A percentile compares a stretch with the other conserved stretches of the same genome.
Conservation (phyloP, 2,113 vertebrate genomes). For the Sinocyclocheilus rhinocerous region DNA sequence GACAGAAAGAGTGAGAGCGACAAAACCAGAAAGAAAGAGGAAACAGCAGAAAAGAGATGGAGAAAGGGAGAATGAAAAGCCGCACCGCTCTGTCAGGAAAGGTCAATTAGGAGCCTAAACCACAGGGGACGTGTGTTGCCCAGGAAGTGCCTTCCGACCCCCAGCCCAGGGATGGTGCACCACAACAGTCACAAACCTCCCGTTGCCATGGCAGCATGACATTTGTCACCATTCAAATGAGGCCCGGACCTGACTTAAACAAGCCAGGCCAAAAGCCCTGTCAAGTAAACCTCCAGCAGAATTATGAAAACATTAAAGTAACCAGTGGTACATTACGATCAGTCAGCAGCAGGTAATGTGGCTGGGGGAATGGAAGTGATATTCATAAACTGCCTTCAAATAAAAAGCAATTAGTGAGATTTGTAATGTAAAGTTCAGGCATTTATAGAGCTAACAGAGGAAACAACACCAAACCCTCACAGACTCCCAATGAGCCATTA, state of each 20-base stretch:
- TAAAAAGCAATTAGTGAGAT: constrained; percentile 36
- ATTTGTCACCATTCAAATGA: constrained; percentile 58
- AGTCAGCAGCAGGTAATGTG: not conserved
- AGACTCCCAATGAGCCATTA: constrained; percentile 33
- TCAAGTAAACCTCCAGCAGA: constrained; percentile 6
- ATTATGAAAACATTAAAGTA: not conserved
- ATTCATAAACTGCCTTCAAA: constrained; percentile 30
- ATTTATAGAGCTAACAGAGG: not conserved
- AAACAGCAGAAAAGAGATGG: constrained; percentile 3
- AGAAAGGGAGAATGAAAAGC: constrained; percentile 42
- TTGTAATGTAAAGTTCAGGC: constrained; percentile 40
- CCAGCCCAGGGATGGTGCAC: constrained; percentile 23
- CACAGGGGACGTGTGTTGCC: constrained; percentile 39
- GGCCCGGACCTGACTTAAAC: constrained; percentile 35
- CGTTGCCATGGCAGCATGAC: constrained; percentile 36
- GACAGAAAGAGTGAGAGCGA: constrained; percentile 9
- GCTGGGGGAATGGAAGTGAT: not conserved
- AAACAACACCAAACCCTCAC: constrained; percentile 32
- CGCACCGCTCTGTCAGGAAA: constrained; percentile 40
- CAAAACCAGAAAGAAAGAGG: constrained; percentile 30
- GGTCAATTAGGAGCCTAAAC: constrained; percentile 48
- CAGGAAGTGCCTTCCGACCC: constrained; percentile 52
- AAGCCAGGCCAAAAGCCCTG: constrained; percentile 33
- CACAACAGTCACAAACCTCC: constrained; percentile 2
- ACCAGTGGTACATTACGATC: not conserved